Conservation (phyloP, 2,888 invertebrate genomes). For the Brachyopa scutellaris region DNA sequence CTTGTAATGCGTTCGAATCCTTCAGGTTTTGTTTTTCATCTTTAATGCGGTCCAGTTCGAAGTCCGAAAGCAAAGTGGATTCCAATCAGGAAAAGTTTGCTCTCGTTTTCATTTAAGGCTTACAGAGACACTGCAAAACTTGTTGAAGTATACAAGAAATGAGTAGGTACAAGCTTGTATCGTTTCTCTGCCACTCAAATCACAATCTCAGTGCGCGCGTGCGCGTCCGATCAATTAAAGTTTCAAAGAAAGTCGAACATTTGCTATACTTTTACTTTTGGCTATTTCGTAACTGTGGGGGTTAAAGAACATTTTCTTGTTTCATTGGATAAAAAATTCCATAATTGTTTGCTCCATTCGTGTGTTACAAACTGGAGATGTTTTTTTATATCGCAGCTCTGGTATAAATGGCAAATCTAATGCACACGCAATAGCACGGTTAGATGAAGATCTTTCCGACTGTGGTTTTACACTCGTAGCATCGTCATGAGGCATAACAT, state of each 20-base stretch:
- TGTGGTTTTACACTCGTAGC: not conserved
- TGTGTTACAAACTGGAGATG: constrained; percentile 15
- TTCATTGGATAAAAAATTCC: constrained; percentile 23
- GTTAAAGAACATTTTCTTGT: constrained; percentile 33
- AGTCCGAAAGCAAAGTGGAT: constrained; percentile 37
- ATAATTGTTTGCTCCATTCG: constrained; percentile 14
- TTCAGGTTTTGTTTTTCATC: constrained; percentile 11
- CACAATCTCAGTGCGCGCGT: too few relatives aligned
- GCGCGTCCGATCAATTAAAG: not conserved
- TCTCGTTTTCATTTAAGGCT: constrained; percentile 51
- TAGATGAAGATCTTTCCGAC: constrained; percentile 43
- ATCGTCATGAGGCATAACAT: constrained; percentile 5
- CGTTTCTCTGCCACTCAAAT: too few relatives aligned
- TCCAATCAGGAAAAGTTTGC: constrained; percentile 55
- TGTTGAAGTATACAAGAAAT: too few relatives aligned
- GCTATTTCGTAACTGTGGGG: constrained; percentile 42
- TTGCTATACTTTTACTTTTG: constrained; percentile 70
- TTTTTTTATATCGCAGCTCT: too few relatives aligned
- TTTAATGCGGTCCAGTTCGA: constrained; percentile 7
- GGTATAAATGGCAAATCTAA: constrained; percentile 44
- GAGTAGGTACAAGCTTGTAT: too few relatives aligned
- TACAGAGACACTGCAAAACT: constrained; percentile 13
- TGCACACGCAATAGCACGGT: constrained; percentile 61
- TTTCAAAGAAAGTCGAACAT: constrained; percentile 38
- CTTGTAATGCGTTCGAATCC: constrained; percentile 52